Evolutionary conservation across 2,888 invertebrate species (phyloP), one percentile per base, ranked within the genome.

Genomic region (Drosophila atroscutellata): DNA sequence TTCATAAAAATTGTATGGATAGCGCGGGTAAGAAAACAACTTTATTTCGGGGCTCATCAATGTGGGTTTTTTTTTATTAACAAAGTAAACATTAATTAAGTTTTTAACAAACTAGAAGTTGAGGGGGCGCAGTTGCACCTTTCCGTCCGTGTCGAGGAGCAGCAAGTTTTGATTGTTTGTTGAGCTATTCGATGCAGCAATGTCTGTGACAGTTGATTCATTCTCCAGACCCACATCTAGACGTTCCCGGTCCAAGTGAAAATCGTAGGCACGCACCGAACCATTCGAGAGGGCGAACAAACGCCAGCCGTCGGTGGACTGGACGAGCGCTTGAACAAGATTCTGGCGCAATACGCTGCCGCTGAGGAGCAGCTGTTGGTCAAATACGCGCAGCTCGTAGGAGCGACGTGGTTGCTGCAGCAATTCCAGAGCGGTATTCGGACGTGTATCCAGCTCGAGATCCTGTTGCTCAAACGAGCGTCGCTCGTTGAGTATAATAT

Each of bases 401-500:
- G 91, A 86, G 24, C 92, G 90, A 26, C 82, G 86, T 2, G 89
- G 85, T 5, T 86, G 86, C 26, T 86, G 82, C 30, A 91, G 79
- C 54, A 91, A 59, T 13, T 83, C 77, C 42, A 91, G 62, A 0
- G 92, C 89, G 0, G 92, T 92, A 4, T 80, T 79, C 4, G 92
- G 92, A 1, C 92, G 84, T 24, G 63, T 55, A 5, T 88, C 86
- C 20, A 55, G 52, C 34, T 56, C 67, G 52, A 62, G 15, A 30
- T 72, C 50, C 45, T 62, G 65, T 7, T 75, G 71, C 13, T 86
- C 83, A 26, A 83, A 80, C 2, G 87, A 78, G 34, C 83, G 86
- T 15, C 93, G 84, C 58, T 93, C 93, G 60, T 90, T 92, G 13
- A 91, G 87, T 54, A 93, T 91, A 11, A 93, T 92, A 66, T 93